These are phyloP conservation scores for Sialia sialis DNA, from an alignment of 2,113 vertebrate genomes.

Conservation along the genomic window DNA sequence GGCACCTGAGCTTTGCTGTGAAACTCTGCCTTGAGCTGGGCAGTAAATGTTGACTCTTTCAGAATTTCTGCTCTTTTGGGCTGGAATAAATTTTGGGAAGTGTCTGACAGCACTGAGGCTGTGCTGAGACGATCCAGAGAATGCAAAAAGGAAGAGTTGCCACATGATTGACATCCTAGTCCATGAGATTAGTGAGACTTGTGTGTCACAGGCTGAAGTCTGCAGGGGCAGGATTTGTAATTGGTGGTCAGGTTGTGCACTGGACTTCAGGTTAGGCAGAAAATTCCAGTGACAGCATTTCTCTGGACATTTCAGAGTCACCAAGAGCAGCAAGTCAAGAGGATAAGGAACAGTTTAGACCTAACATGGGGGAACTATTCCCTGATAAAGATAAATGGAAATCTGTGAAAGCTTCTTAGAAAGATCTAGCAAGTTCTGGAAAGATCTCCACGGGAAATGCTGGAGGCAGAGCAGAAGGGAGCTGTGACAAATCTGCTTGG, in stretches of 20 bases:
- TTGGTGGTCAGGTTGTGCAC: not conserved
- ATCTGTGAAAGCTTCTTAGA: not conserved
- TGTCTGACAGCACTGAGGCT: rapidly evolving
- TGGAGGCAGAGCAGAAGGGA: not conserved
- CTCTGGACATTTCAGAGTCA: not conserved
- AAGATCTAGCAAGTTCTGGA: not conserved
- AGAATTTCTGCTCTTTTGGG: not conserved
- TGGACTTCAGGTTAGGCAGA: not conserved
- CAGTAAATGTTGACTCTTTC: not conserved
- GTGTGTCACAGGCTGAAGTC: not conserved
- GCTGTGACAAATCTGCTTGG: not conserved
- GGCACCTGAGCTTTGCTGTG: not conserved
- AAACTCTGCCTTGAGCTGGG: not conserved
- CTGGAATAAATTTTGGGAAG: not conserved
- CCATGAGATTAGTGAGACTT: not conserved
- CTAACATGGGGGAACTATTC: not conserved
- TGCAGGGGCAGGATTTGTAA: not conserved
- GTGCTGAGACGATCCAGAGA: not conserved
- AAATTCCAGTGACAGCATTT: not conserved
- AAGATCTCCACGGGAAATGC: not conserved
- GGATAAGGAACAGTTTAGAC: not conserved
- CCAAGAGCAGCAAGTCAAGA: not conserved
- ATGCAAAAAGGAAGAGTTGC: not conserved
- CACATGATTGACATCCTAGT: not conserved
- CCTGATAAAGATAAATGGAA: not conserved